These are phyloP conservation scores for Cladopsammia gracilis DNA, from an alignment of 64 coral and sea anemone species.

Conservation along the genomic window DNA sequence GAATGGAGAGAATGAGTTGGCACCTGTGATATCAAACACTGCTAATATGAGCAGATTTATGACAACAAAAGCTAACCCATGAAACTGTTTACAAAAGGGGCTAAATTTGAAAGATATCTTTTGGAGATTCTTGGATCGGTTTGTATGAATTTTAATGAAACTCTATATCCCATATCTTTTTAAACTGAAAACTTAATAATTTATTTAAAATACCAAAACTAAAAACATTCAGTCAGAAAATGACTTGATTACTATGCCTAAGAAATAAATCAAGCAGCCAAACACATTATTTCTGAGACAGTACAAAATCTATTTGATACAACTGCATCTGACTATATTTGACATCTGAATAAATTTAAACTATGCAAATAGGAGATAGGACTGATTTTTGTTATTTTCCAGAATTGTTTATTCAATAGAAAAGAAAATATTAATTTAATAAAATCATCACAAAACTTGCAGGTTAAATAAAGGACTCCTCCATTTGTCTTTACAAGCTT, in stretches of 20 bases:
- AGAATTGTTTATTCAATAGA: slow-evolving; percentile 7
- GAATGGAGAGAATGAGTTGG: neutral
- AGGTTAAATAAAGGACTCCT: neutral
- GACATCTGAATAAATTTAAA: slow-evolving; percentile 15
- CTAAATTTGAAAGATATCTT: neutral
- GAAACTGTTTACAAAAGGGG: slow-evolving; percentile 3
- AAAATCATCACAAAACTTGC: slow-evolving; percentile 5
- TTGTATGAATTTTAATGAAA: neutral
- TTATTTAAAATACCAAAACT: neutral
- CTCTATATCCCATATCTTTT: no score
- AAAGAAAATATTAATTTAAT: slow-evolving; percentile 24
- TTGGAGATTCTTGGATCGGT: neutral
- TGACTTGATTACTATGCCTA: neutral
- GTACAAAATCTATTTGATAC: neutral
- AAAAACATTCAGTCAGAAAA: neutral
- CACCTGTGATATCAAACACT: slow-evolving; percentile 18
- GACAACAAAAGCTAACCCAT: neutral
- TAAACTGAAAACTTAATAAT: no score
- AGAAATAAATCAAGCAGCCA: neutral
- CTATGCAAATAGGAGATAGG: neutral
- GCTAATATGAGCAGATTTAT: neutral
- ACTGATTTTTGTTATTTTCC: slow-evolving; percentile 27
- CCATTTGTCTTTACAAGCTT: neutral
- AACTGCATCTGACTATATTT: slow-evolving; percentile 4
- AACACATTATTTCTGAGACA: neutral